Evolutionary conservation across 1,140 invertebrate genomes (phyloP), one percentile per base, ranked within the genome.

Genomic region (Drosophila teissieri): DNA sequence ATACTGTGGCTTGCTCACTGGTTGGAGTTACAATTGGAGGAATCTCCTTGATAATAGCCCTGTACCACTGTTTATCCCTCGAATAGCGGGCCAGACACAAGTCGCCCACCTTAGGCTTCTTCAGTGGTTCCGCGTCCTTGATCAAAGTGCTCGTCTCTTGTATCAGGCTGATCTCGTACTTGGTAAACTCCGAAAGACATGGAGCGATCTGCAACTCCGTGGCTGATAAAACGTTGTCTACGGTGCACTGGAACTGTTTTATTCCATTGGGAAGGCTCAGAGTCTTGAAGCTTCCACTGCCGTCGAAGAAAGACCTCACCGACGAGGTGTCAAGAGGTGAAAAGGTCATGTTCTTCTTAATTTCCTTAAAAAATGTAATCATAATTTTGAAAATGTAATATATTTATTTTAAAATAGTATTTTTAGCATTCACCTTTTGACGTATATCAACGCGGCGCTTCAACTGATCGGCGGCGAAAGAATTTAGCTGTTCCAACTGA

Each of bases 21-120:
- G 11, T 45, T 45, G 42, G 40, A 10, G 48, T 14, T 5, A 14
- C 39, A 2, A 17, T 14, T 7, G 31, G 27, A 40, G 80, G 63
- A 2, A 91, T n/a, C 10, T 91, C 86, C 36, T 76, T 76, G 44
- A 92, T 56, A 4, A 74, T 49, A 1, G 82, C 91, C 12, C 91
- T 83, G 77, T 92, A 92, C 91, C 91, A 92, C 17, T 73, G 65
- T 8, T 80, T 69, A 45, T 92, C 91, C 19, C 44, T 64, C 1
- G 60, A 52, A 39, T 81, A 91, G 22, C 55, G 67, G 1, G 91
- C 86, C 39, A 92, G 52, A 19, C 91, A 92, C 27, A 78, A 36
- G 4, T 68, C 65, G 8, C 81, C 42, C 24, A 64, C 2, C 11
- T 70, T 75, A 1, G 72, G 62, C 3, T 42, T 14, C 1, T 27